Base-by-base conservation (phyloP, 2,113 vertebrate genomes). In the Phylloscopus whistleri region DNA sequence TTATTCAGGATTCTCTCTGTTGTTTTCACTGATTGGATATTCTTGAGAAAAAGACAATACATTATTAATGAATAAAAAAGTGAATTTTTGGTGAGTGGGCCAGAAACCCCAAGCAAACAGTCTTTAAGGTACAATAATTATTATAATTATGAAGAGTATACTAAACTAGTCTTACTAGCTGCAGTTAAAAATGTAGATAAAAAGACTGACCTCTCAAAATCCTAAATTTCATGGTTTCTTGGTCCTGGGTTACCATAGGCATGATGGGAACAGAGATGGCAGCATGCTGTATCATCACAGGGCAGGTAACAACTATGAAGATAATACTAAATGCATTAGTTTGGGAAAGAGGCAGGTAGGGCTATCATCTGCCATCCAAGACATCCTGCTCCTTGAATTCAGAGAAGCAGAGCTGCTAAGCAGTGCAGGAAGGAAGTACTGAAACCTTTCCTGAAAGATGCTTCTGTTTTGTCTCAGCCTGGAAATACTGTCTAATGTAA, bases 111-210 rank as follows among this genome's bases (percentile, higher is more conserved):
- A 92, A 87, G 31, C 28, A 77, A 76, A 52, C 33, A 46, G 13
- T 79, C 92, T 75, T 75, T 90, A 95, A 93, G 81, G 84, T 84
- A 95, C 74, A 87, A 63, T 41, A 89, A 88, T 56, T 3, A 46
- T 78, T 59, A 7, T 10, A 74, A 44, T 75, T 26, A 70, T 35
- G 35, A 88, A 53, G 16, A 68, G 28, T 33, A 75, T 30, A 53
- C 41, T 62, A 75, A 82, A 75, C 31, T 39, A 55, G 37, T 60
- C n/a, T 43, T 69, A 64, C 28, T 58, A 83, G 41, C 48, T 81
- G 63, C 30, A 70, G 78, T 74, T 52, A 46, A 80, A 91, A 93
- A 58, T 21, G 21, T 6, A 48, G 21, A 26, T 56, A 74, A 77
- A 77, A 94, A 62, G 43, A 69, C 41, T 9, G 53, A 69, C 26